Conservation (phyloP, 2,888 invertebrate genomes). For the Halocaridina rubra region DNA sequence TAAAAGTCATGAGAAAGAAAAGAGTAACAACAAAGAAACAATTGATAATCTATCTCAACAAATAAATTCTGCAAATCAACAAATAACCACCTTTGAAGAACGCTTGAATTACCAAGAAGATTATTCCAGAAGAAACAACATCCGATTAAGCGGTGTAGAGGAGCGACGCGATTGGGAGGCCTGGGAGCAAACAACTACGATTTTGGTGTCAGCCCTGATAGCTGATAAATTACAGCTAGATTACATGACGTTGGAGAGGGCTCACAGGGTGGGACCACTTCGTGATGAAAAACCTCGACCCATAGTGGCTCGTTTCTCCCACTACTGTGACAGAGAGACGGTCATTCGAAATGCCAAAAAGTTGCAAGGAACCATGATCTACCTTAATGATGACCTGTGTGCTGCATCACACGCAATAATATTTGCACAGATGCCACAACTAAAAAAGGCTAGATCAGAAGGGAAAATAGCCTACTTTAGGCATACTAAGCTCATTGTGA, state of each 20-base stretch:
- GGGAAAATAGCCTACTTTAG: too few species aligned
- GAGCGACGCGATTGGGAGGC: background rate
- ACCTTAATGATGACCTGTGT: background rate
- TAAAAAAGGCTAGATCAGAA: too few species aligned
- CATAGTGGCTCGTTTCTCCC: background rate
- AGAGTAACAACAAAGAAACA: too few species aligned
- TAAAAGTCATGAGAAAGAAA: too few species aligned
- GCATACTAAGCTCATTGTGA: too few species aligned
- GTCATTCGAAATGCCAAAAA: background rate
- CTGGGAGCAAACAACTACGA: background rate
- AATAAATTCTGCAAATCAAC: too few species aligned
- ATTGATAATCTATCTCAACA: too few species aligned
- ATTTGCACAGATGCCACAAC: too few species aligned
- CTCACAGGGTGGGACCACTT: background rate
- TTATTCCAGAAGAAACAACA: background rate
- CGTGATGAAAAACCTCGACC: background rate
- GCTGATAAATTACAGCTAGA: background rate
- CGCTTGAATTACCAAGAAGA: background rate
- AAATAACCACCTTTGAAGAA: too few species aligned
- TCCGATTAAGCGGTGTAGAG: background rate
- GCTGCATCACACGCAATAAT: background rate
- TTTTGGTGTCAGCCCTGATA: background rate
- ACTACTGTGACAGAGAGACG: background rate
- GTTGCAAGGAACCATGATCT: background rate
- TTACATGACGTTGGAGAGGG: background rate